Evolutionary conservation across 2,888 invertebrate species (phyloP).

Genomic region (Nemapogon koenigi): DNA sequence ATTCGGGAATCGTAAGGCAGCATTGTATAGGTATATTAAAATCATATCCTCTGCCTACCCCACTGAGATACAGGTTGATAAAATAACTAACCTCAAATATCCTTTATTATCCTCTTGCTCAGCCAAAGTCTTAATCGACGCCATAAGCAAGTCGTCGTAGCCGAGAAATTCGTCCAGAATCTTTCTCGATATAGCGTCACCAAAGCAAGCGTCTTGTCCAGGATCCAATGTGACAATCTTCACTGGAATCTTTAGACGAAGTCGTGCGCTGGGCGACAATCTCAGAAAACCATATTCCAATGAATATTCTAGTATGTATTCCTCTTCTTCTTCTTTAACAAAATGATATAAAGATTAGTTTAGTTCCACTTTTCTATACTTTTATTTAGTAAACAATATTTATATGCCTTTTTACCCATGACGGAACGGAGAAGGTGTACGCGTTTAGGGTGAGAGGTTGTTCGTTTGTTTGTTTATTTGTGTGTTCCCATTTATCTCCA

Average conservation of each 20-base stretch:
- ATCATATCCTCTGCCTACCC: too few species aligned
- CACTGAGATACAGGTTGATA: too few species aligned
- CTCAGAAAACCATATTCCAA: conserved; percentile 96
- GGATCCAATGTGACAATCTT: conserved; percentile 89
- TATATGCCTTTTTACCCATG: too few species aligned
- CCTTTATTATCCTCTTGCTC: conserved; percentile 98
- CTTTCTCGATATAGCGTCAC: conserved; percentile 88
- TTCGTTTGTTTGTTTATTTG: too few species aligned
- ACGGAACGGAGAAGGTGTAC: too few species aligned
- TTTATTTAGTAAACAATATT: too few species aligned
- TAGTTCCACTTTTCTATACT: too few species aligned
- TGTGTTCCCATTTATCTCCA: too few species aligned
- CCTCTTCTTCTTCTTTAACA: too few species aligned
- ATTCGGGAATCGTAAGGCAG: too few species aligned
- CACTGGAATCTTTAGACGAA: conserved; percentile 90
- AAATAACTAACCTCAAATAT: conserved; percentile 74
- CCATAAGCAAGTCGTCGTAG: conserved; percentile 96
- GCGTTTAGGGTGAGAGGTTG: too few species aligned
- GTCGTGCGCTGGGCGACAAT: conserved; percentile 84
- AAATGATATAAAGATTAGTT: conserved; percentile 29
- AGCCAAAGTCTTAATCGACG: conserved; percentile 93
- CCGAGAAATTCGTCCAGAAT: conserved; percentile 93
- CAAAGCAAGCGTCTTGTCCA: conserved; percentile 88
- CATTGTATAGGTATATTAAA: too few species aligned
- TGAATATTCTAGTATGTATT: conserved; percentile 97